A percentile compares a stretch with the other conserved stretches of the same genome.
Evolutionary conservation across 2,888 invertebrate species (phyloP).

Genomic region (Lithophane semibrunnea): DNA sequence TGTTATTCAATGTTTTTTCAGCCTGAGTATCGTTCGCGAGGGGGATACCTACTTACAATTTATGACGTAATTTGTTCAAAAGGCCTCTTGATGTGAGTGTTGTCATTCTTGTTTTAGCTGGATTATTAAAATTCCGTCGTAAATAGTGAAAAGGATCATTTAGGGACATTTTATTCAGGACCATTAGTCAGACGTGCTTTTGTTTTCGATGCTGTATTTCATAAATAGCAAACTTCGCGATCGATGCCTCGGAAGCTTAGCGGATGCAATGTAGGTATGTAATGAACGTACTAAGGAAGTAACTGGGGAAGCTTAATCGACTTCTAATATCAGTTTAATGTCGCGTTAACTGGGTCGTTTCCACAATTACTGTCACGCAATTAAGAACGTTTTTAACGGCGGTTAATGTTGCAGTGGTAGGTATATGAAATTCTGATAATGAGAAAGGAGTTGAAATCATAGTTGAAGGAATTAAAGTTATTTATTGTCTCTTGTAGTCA

Average conservation of each 20-base stretch:
- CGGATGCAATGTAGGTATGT: slow-evolving; percentile 17
- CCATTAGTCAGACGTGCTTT: not conserved
- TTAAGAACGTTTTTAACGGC: slow-evolving; percentile 49
- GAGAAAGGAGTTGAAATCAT: not conserved
- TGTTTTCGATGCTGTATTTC: slow-evolving; percentile 11
- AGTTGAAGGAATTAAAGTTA: not conserved
- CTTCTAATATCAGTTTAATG: slow-evolving; percentile 60
- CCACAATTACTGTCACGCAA: slow-evolving; percentile 54
- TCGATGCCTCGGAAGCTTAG: slow-evolving; percentile 19
- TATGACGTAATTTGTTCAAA: slow-evolving; percentile 57
- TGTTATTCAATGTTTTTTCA: slow-evolving; percentile 66
- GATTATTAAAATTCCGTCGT: slow-evolving; percentile 21
- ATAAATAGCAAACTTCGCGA: slow-evolving; percentile 13
- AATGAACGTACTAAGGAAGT: slow-evolving; percentile 53
- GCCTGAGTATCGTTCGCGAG: slow-evolving; percentile 54
- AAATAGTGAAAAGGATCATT: slow-evolving; percentile 17
- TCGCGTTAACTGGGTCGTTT: slow-evolving; percentile 59
- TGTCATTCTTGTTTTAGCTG: slow-evolving; percentile 39
- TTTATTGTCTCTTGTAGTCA: not conserved
- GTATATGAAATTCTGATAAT: slow-evolving; percentile 8
- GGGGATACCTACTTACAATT: slow-evolving; percentile 59
- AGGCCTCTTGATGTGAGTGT: slow-evolving; percentile 48
- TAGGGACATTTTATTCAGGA: not conserved
- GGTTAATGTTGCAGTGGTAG: slow-evolving; percentile 15
- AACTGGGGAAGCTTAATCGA: slow-evolving; percentile 51